Percentiles rank a stretch among this genome's conserved stretches.
These are phyloP conservation scores for Sarcophaga bullata DNA, from an alignment of 1,140 invertebrate species.

Conservation along the genomic window DNA sequence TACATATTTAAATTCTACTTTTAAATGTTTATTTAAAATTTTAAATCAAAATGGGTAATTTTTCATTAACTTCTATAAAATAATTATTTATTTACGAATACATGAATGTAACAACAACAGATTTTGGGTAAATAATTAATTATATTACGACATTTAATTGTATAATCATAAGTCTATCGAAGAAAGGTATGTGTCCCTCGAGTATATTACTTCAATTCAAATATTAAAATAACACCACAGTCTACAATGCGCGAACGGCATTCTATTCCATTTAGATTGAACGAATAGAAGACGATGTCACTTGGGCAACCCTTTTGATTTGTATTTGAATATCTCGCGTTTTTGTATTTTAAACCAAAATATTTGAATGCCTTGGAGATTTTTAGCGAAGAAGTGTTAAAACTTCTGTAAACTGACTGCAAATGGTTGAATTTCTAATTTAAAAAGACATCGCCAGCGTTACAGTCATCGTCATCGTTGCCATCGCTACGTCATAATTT, in stretches of 20 bases:
- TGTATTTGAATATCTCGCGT: neutral
- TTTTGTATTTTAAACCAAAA: neutral
- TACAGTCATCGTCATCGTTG: no score
- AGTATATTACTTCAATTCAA: slow-evolving; percentile 28
- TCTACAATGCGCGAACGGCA: neutral
- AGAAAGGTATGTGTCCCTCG: slow-evolving; percentile 9
- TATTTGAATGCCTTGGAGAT: neutral
- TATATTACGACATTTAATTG: slow-evolving; percentile 32
- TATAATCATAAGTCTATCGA: slow-evolving; percentile 30
- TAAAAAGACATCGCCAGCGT: neutral
- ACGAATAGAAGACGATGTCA: neutral
- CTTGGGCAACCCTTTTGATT: slow-evolving; percentile 5
- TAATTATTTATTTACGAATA: neutral
- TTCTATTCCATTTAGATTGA: neutral
- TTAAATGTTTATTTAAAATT: no score
- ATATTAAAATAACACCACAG: neutral
- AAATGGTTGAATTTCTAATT: neutral
- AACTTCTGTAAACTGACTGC: neutral
- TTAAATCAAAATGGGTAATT: neutral
- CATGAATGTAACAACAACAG: neutral
- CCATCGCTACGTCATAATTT: neutral
- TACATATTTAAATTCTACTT: no score
- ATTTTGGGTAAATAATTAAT: slow-evolving; percentile 19
- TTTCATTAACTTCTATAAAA: neutral
- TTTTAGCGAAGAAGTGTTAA: neutral